Evolutionary conservation across 1,140 invertebrate species (phyloP).

Genomic region (fruit fly (Drosophila melanogaster)): Release_6_plus_ISO1_MT NT_033777.3:31626501-31627000

Average conservation of each 20-base stretch:
- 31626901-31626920: neutral
- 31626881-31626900: no score
- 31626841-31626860: slow-evolving; percentile 67
- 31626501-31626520: slow-evolving; percentile 15
- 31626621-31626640: slow-evolving; percentile 30
- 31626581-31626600: slow-evolving; percentile 81
- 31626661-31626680: neutral
- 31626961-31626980: slow-evolving; percentile 66
- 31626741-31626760: slow-evolving; percentile 45
- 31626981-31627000: slow-evolving; percentile 72
- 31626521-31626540: slow-evolving; percentile 49
- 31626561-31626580: slow-evolving; percentile 82
- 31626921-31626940: slow-evolving; percentile 19
- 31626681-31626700: neutral
- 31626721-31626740: neutral
- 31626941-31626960: slow-evolving; percentile 17
- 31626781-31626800: slow-evolving; percentile 80
- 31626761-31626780: slow-evolving; percentile 76
- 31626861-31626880: slow-evolving; percentile 24
- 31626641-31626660: slow-evolving; percentile 3
- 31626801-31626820: slow-evolving; percentile 57
- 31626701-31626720: neutral
- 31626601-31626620: slow-evolving; percentile 79
- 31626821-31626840: slow-evolving; percentile 73
- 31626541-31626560: slow-evolving; percentile 81